A percentile compares a stretch with the other conserved stretches of the same genome.
phyloP scores from a whole-genome alignment of 1,140 invertebrate genomes.

The Akabosia matsudoensis region DNA sequence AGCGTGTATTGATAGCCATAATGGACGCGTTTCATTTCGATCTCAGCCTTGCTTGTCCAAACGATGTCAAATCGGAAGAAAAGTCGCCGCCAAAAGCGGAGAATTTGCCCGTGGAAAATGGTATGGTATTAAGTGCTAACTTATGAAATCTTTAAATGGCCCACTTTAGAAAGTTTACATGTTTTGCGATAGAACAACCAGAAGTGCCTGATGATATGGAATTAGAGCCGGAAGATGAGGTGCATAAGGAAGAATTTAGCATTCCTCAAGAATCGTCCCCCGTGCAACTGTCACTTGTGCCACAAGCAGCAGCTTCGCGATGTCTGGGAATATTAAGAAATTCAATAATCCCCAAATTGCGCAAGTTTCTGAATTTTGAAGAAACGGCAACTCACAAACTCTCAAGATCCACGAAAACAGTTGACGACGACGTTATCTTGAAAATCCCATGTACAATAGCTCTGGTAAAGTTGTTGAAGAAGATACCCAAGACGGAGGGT shows the following conservation, averaged over 20 bases:
- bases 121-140: no score
- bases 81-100: no score
- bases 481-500: conserved; percentile 15
- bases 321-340: background rate
- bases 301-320: background rate
- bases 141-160: no score
- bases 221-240: background rate
- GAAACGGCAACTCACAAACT: conserved; percentile 34
- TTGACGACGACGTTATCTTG: conserved; percentile 28
- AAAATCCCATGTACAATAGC: conserved; percentile 36
- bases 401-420: conserved; percentile 13
- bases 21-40: conserved; percentile 37
- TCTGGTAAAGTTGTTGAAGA: conserved; percentile 34
- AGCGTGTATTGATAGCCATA: conserved; percentile 29
- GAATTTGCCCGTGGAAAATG: no score
- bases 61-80: background rate
- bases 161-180: no score
- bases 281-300: background rate
- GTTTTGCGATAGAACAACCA: no score
- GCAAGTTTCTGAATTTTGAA: conserved; percentile 29
- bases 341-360: conserved; percentile 28
- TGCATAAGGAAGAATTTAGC: background rate
- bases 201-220: no score
- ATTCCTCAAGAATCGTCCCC: background rate
- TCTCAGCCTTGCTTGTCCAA: background rate